Percentiles rank a stretch among this genome's conserved stretches.
phyloP scores from a whole-genome alignment of 2,797 vertebrate genomes.

The Melanotaenia parkinsoni region DNA sequence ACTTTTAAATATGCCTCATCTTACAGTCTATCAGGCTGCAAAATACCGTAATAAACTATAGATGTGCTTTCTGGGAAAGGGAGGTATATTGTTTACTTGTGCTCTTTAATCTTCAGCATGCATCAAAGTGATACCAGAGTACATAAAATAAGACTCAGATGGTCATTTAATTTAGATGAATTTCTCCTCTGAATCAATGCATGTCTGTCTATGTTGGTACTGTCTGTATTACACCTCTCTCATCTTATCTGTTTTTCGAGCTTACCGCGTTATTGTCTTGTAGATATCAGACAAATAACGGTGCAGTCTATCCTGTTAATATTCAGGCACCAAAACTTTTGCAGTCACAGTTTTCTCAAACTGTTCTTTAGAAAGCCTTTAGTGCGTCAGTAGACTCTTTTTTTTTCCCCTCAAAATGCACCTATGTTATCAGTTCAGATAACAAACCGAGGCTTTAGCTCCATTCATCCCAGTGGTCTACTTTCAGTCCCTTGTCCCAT shows the following conservation, averaged over 20 bases:
- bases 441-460: slow-evolving; percentile 24
- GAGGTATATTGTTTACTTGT: slow-evolving; percentile 30
- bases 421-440: slow-evolving; percentile 30
- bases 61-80: slow-evolving; percentile 32
- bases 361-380: slow-evolving; percentile 4
- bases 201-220: slow-evolving; percentile 25
- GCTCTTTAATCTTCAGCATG: slow-evolving; percentile 40
- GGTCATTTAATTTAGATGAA: too few species aligned
- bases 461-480: slow-evolving; percentile 18
- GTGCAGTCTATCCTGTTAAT: slow-evolving; percentile 6
- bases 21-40: slow-evolving; percentile 31
- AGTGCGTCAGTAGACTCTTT: not conserved
- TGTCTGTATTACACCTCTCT: slow-evolving; percentile 26
- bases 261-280: slow-evolving; percentile 18
- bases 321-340: not conserved
- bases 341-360: not conserved
- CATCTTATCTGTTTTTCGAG: slow-evolving; percentile 22
- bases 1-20: slow-evolving; percentile 14
- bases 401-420: slow-evolving; percentile 8
- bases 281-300: slow-evolving; percentile 25
- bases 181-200: not conserved
- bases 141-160: slow-evolving; percentile 27
- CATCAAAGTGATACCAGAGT: slow-evolving; percentile 21
- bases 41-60: slow-evolving; percentile 36
- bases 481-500: slow-evolving; percentile 28